Evolutionary conservation across 2,888 invertebrate genomes (phyloP), one percentile per base, ranked within the genome.

Genomic region (Pammene fasciana): DNA sequence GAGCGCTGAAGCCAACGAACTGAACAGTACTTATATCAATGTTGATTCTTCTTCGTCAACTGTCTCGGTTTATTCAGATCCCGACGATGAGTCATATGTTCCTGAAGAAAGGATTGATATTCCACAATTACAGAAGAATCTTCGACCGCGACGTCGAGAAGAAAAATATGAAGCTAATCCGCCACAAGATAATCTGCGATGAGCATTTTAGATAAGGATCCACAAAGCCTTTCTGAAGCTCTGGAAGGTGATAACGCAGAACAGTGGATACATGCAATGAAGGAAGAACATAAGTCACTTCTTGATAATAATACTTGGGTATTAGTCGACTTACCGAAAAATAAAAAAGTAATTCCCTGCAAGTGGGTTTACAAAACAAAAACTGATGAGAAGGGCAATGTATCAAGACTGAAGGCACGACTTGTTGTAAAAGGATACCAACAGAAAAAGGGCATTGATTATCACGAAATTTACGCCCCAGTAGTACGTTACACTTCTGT

Each of bases 281-380:
- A 75, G 48, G 67, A 71, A 10, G 74, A 76, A 65, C 65, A 72
- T 46, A 13, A 72, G 3, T 72, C 72, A 9, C 54, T 74, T 9
- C n/a, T 71, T 4, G 46, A 73, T 50, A 75, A 74, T 52, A 65
- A 75, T 2, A 75, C 75, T 10, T 74, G 74, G 74, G 43, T 11
- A 11, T 14, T 74, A n/a, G 55, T 48, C 6, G 62, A 72, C 13
- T 50, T 71, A 54, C 75, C 76, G 18, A 7, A n/a, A 48, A 57
- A 52, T 2, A 76, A 75, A 65, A 72, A 60, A 11, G 61, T 65
- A 5, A 65, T 74, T 62, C 75, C 73, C 13, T 72, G 73, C 45
- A 74, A 75, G 67, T 75, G 75, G 75, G 72, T 77, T 7, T 75
- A 52, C 54, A 76, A 75, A 67, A 75, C 68, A 0, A 75, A 75